Base-by-base conservation (phyloP, 2,888 invertebrate species). In the Caenorhabditis sulstoni region DNA sequence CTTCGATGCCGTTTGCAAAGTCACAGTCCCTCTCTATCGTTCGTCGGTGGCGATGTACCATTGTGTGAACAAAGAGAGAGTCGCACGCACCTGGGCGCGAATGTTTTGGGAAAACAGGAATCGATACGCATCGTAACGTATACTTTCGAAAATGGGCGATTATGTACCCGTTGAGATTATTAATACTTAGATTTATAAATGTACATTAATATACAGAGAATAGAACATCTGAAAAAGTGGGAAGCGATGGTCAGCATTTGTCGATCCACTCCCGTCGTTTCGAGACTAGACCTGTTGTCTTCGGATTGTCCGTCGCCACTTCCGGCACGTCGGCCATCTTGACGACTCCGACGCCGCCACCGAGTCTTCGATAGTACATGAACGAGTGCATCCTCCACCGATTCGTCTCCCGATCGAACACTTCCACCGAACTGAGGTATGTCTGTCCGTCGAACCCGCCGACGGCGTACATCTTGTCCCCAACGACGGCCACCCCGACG, bases 401-500 rank as follows among this genome's bases (percentile, higher is more conserved):
- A 20, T 82, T 82, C 11, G 68, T 58, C 5, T 84, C 84, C 11
- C 37, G 29, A 49, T 84, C 84, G 45, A 74, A 82, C 0, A 85
- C 80, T 93, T 99, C 98, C 83, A 98, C 97, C 22, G 97, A 96
- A 93, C 98, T 98, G 86, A 99, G 93, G 91, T 99, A 99, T 23
- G 97, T 96, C 67, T 96, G 96, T 18, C 98, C 98, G 92, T 97
- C 96, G 92, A 98, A 99, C 20, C 98, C 98, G 49, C 98, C 99
- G 59, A 98, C 97, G 37, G 98, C 98, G 92, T 97, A 97, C 66
- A 98, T 92, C 91, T 96, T 95, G 0, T 97, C 97, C 92, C 99
- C 98, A 18, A 99, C 97, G 5, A 99, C 98, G 39, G 98, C 97
- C 82, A 99, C 93, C 18, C 98, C 98, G 80, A 98, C 88, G 91